phyloP scores from a whole-genome alignment of 2,113 vertebrate species.

The sheep (Ovis aries) region ARS-UI_Ramb_v3.0 NC_056070.1:17597001-17597500 shows the following conservation, averaged over 20 bases:
- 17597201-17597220: not conserved
- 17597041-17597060: not conserved
- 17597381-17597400: not conserved
- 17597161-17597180: constrained; percentile 1
- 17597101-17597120: not conserved
- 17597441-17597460: not conserved
- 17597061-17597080: not conserved
- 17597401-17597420: not conserved
- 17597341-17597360: not conserved
- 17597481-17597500: not conserved
- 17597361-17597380: not conserved
- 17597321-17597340: not conserved
- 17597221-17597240: not conserved
- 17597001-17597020: not conserved
- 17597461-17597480: not conserved
- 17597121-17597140: constrained; percentile 2
- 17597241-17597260: not conserved
- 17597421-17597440: not conserved
- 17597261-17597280: not conserved
- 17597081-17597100: not conserved
- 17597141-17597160: constrained; percentile 16
- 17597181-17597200: not conserved
- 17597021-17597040: not conserved
- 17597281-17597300: not conserved
- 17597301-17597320: not conserved